These are phyloP conservation scores for Spheniscus humboldti DNA, from an alignment of 2,797 vertebrate genomes.

Conservation along the genomic window DNA sequence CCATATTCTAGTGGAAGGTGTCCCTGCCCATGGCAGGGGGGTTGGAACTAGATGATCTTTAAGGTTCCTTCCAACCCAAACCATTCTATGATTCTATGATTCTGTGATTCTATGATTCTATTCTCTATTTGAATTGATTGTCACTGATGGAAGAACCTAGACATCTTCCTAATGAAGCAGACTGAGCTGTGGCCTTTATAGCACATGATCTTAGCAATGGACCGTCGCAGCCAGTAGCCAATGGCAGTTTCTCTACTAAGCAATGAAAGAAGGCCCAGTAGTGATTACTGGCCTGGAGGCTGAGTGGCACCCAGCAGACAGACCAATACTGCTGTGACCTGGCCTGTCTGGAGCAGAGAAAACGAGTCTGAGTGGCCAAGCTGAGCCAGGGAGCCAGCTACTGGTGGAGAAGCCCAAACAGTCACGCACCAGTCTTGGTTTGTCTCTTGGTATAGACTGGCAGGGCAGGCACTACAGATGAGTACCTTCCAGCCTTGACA, in stretches of 20 bases:
- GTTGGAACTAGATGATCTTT: not conserved
- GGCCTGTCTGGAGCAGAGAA: not conserved
- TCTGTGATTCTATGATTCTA: not conserved
- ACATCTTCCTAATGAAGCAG: not conserved
- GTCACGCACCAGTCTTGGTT: not conserved
- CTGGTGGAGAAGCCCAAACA: not conserved
- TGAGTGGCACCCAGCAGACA: not conserved
- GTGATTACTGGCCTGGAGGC: not conserved
- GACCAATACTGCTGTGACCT: not conserved
- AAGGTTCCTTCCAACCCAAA: not conserved
- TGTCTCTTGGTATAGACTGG: not conserved
- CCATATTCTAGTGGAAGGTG: not conserved
- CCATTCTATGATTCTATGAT: not conserved
- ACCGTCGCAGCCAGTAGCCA: not conserved
- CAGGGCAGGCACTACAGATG: not conserved
- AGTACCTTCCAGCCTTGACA: not conserved
- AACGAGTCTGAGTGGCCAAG: not conserved
- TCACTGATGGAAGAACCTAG: not conserved
- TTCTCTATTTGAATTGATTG: not conserved
- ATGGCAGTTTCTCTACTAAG: not conserved
- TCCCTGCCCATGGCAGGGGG: not conserved
- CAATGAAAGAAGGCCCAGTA: not conserved
- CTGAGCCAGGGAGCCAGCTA: not conserved
- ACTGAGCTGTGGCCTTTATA: not conserved
- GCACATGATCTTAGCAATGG: not conserved